Base-by-base conservation (phyloP, 2,888 invertebrate species). In the Kuschelorhynchus macadamiae region DNA sequence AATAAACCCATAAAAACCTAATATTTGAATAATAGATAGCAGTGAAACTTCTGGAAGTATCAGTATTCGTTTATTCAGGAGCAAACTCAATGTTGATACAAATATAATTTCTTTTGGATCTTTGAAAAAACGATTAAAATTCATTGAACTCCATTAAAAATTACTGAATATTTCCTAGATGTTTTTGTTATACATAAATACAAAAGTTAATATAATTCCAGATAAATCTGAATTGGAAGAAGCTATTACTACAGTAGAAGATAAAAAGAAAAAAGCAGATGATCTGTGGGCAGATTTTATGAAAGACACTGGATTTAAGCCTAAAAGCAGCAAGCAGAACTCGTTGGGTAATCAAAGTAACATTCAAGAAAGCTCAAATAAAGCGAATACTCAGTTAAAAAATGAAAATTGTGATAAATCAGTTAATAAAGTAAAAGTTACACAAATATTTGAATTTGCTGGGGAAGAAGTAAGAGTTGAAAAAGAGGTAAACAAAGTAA, bases 381-480 rank as follows among this genome's bases (percentile, higher is more conserved):
- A 16, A n/a, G 12, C 3, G 4, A 55, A 32, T 66, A 70, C 69
- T 59, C 67, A 36, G 57, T 39, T 61, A 65, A 71, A 71, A 57
- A 70, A 56, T 60, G 55, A 76, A 71, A 65, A 71, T 49, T 59
- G 46, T 72, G 47, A 76, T 71, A 68, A 46, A 52, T 83, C 86
- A 79, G 83, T 86, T 79, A 41, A n/a, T 18, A 86, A 86, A 75
- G 87, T 89, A 1, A 88, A 87, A 79, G 86, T 91, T 57, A 90
- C 87, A 14, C 87, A 91, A 81, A 86, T 92, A 69, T 93, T 92
- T 79, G 93, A 95, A 78, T 96, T 95, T 88, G 96, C 95, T 39
- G 96, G 95, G 7, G 95, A 96, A 85, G 91, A 91, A 79, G 90
- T 91, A 79, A 85, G 85, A 72, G 85, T 92, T 0, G 87, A 89